Conservation (phyloP, 2,888 invertebrate genomes). For the Drosophila longiperda region DNA sequence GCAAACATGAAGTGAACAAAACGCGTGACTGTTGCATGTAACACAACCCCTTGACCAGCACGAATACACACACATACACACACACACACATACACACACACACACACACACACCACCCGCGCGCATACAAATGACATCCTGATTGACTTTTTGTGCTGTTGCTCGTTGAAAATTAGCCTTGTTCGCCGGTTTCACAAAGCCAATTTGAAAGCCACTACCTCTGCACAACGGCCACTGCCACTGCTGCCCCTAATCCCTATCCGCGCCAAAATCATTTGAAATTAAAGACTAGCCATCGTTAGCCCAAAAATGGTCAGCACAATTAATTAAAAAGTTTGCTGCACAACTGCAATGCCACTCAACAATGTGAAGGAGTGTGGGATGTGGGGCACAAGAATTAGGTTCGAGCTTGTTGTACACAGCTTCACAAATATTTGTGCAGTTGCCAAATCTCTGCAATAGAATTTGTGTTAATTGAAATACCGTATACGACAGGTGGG, state of each 20-base stretch:
- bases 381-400: background rate
- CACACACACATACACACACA: background rate
- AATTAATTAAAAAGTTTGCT: slow-evolving; percentile 76
- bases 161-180: slow-evolving; percentile 62
- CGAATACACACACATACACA: background rate
- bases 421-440: slow-evolving; percentile 49
- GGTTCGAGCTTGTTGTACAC: slow-evolving; percentile 21
- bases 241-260: background rate
- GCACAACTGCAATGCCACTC: slow-evolving; percentile 36
- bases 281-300: slow-evolving; percentile 44
- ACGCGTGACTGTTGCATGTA: slow-evolving; percentile 57
- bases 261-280: slow-evolving; percentile 41
- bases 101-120: background rate
- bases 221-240: background rate
- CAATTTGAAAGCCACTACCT: slow-evolving; percentile 30
- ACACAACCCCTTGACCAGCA: slow-evolving; percentile 29
- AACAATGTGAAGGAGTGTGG: background rate
- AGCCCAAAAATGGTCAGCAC: slow-evolving; percentile 60
- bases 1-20: slow-evolving; percentile 67
- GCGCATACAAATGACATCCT: slow-evolving; percentile 66
- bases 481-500: slow-evolving; percentile 38
- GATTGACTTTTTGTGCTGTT: slow-evolving; percentile 59
- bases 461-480: slow-evolving; percentile 50
- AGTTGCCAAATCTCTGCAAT: slow-evolving; percentile 24
- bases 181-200: slow-evolving; percentile 47